Conservation (phyloP, 1,140 invertebrate species). For the Pseudoatta argentina region DNA sequence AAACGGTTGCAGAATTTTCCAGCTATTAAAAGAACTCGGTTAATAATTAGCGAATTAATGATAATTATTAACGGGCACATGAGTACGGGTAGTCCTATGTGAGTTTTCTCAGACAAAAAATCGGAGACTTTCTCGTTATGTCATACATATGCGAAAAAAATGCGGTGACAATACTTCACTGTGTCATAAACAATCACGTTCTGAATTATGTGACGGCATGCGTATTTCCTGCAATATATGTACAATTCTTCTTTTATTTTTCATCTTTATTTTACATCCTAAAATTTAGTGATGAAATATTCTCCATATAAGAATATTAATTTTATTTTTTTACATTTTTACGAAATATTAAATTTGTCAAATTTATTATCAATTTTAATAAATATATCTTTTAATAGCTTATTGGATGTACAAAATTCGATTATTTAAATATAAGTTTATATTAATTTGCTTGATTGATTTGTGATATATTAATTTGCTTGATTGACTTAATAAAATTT, state of each 20-base stretch:
- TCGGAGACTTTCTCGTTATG: slow-evolving; percentile 63
- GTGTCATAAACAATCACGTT: neutral
- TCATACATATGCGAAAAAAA: slow-evolving; percentile 29
- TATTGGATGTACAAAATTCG: neutral
- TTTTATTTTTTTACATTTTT: neutral
- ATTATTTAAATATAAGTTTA: neutral
- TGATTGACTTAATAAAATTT: neutral
- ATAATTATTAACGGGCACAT: slow-evolving; percentile 78
- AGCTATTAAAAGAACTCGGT: slow-evolving; percentile 76
- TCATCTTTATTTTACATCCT: too few relatives aligned
- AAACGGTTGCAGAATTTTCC: slow-evolving; percentile 75
- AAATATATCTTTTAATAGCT: neutral
- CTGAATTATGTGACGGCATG: neutral
- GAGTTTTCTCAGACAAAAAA: slow-evolving; percentile 73
- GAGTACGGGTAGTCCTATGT: slow-evolving; percentile 52
- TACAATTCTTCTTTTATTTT: slow-evolving; percentile 10
- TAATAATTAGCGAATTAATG: slow-evolving; percentile 80
- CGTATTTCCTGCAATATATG: neutral
- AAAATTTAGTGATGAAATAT: neutral
- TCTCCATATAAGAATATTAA: neutral
- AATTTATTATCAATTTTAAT: neutral
- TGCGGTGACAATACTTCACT: slow-evolving; percentile 2
- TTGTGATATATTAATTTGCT: neutral
- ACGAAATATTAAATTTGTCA: neutral
- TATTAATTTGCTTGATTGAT: neutral